A percentile compares a stretch with the other conserved stretches of the same genome.
Conservation (phyloP, 2,888 invertebrate genomes). For the Osedax fenrisi region DNA sequence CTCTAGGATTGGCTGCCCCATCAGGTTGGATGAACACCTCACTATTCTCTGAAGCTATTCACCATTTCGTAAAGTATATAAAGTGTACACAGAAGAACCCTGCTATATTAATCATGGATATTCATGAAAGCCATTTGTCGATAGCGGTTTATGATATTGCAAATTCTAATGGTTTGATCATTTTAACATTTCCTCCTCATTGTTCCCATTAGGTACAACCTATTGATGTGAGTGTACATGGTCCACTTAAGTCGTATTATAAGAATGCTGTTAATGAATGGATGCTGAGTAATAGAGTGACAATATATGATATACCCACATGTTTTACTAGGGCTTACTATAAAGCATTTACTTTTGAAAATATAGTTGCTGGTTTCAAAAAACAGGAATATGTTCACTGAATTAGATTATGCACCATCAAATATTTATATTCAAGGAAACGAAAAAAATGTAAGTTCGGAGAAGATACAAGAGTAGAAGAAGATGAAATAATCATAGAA, state of each 20-base stretch:
- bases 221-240: constrained; percentile 5
- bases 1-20: background rate
- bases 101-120: background rate
- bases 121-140: constrained; percentile 13
- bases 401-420: too few relatives aligned
- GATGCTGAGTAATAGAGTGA: constrained; percentile 7
- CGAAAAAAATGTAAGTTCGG: too few relatives aligned
- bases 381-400: too few relatives aligned
- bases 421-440: too few relatives aligned
- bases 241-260: background rate
- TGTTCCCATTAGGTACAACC: constrained; percentile 15
- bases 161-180: constrained; percentile 2
- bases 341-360: too few relatives aligned
- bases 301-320: too few relatives aligned
- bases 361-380: too few relatives aligned
- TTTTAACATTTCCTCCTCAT: constrained; percentile 14
- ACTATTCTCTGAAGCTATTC: background rate
- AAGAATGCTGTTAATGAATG: background rate
- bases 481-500: too few relatives aligned
- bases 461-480: too few relatives aligned
- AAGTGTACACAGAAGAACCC: too few relatives aligned
- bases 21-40: constrained; percentile 21
- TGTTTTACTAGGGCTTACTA: too few relatives aligned
- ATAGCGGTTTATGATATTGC: background rate
- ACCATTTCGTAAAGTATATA: too few relatives aligned